Evolutionary conservation across 1,140 invertebrate genomes (phyloP).

Genomic region (Brachionus asplanchnoidis): DNA sequence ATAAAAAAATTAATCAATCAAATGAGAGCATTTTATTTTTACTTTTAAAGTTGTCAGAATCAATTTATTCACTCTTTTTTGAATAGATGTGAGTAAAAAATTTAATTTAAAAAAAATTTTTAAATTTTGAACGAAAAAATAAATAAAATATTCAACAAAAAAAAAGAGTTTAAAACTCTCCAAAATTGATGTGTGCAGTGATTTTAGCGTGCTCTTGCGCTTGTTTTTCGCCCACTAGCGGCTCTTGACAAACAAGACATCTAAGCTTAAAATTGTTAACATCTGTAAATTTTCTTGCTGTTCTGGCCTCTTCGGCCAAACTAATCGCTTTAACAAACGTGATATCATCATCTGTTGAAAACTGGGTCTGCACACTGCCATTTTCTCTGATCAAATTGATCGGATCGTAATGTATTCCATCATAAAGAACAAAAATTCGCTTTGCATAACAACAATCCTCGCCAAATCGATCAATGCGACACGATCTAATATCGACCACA

Average conservation of each 20-base stretch:
- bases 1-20: no score
- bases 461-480: slow-evolving; percentile 83
- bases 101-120: neutral
- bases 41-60: no score
- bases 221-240: slow-evolving; percentile 70
- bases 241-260: slow-evolving; percentile 71
- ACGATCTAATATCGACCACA: slow-evolving; percentile 83
- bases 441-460: slow-evolving; percentile 79
- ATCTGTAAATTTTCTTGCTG: slow-evolving; percentile 80
- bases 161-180: slow-evolving; percentile 60
- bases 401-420: slow-evolving; percentile 90
- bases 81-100: neutral
- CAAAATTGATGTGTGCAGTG: slow-evolving; percentile 78
- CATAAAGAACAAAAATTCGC: slow-evolving; percentile 82
- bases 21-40: no score
- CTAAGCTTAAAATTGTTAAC: slow-evolving; percentile 76
- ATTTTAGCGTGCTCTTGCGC: slow-evolving; percentile 76
- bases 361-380: slow-evolving; percentile 64
- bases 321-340: slow-evolving; percentile 73
- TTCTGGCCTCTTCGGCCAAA: slow-evolving; percentile 77
- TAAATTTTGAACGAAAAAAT: neutral
- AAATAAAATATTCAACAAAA: neutral
- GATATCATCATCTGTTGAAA: slow-evolving; percentile 67
- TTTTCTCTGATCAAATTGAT: slow-evolving; percentile 48
- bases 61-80: neutral